Base-by-base conservation (phyloP, 2,797 vertebrate species). In the Naso thynnoides region DNA sequence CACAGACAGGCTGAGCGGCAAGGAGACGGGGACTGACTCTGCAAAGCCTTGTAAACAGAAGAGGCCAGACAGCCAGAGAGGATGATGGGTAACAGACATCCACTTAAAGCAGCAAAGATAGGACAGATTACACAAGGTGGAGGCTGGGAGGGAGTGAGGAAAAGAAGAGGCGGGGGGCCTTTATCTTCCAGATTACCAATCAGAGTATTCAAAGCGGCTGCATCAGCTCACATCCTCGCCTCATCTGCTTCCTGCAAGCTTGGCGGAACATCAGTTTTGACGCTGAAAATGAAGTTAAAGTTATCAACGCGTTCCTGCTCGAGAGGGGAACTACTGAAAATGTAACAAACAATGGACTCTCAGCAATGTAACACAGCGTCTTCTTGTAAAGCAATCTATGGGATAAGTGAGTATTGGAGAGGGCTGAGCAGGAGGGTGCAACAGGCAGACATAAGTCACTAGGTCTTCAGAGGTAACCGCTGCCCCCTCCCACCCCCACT, bases 81-180 rank as follows among this genome's bases (percentile, higher is more conserved):
- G 81, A 88, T 70, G 83, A 87, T 81, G 86, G 87, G 91, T 92
- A 93, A 92, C 90, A 93, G 91, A 92, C 84, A 85, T 90, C 86
- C 87, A 90, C 79, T 71, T 82, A 71, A 89, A 93, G 90, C 91
- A 88, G 90, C 86, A 83, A 80, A 80, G 72, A 81, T 52, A 70
- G 75, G 73, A 88, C 69, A 78, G 69, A 87, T 76, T 75, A 81
- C 60, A 74, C 53, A 66, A 73, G 75, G 61, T 44, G 57, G 56
- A 38, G 72, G 70, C 62, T 52, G 68, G 60, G 57, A 18, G 75
- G 65, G 64, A 66, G 29, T 23, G n/a, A 68, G 62, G 67, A 73
- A 59, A 52, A 55, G 26, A 67, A 68, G 62, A 69, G 49, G 42
- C 10, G 24, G 33, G 52, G 44, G 38, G 55, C 19, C 4, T 19